Base-by-base conservation (phyloP, 2,888 invertebrate genomes). In the Dryadula phaetusa region DNA sequence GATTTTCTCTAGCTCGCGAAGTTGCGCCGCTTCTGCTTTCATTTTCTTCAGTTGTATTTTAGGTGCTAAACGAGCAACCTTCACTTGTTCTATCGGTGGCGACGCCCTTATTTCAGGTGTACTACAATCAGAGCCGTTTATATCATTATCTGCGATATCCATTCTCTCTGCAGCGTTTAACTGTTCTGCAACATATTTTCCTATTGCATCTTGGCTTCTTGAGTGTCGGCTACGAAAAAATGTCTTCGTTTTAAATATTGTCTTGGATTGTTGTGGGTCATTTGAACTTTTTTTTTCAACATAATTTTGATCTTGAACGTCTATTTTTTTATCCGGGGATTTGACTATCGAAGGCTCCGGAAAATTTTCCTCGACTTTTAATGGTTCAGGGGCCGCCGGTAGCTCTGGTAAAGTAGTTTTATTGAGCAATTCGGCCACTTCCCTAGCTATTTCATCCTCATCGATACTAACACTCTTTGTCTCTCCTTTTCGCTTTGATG, bases 391-490 rank as follows among this genome's bases (percentile, higher is more conserved):
- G 5, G 93, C 85, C 16, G 93, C 86, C 0, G 94, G 94, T 67
- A 95, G 76, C 66, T 93, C 92, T 0, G 95, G 94, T 14, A 94
- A 90, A 16, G 87, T 83, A 0, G 95, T 95, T 76, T 94, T 93
- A 73, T 94, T 94, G 62, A 95, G 88, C 56, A 95, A 80, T 75
- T 93, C 94, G 46, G 95, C 94, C 52, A 95, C 95, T 72, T 94
- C 94, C 63, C 85, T 92, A 6, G 93, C 90, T 61, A 94, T 82
- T 62, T 94, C 92, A 28, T 90, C 88, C 22, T 90, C 90, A 69
- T 92, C 91, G 53, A 90, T 75, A 74, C 88, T 90, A 28, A 88
- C 62, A 69, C 88, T 90, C 72, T 91, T 91, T 3, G 85, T 78
- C 54, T 90, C 88, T 56, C 90, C 88, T 72, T 87, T 90, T 53